Evolutionary conservation across 2,888 invertebrate species (phyloP).

Genomic region (Agapetus fuscipes): DNA sequence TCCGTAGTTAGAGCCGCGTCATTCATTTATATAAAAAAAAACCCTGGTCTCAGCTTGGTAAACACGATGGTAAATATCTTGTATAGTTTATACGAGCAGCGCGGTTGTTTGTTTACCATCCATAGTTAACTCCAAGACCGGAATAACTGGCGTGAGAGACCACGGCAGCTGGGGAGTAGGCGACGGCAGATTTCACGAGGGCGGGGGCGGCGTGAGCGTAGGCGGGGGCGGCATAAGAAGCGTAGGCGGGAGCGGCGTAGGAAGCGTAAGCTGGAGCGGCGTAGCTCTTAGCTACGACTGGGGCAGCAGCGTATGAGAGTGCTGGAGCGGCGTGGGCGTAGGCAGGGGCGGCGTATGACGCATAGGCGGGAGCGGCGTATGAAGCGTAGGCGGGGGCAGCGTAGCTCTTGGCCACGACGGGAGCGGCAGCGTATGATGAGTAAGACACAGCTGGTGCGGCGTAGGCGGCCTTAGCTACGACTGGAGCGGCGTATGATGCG

Average conservation of each 20-base stretch:
- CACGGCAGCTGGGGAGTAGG: slow-evolving; percentile 49
- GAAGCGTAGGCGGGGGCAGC: slow-evolving; percentile 23
- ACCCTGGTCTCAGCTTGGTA: neutral
- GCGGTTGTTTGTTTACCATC: slow-evolving; percentile 39
- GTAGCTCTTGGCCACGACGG: slow-evolving; percentile 20
- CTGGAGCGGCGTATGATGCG: slow-evolving; percentile 13
- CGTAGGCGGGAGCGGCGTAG: slow-evolving; percentile 22
- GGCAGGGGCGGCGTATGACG: slow-evolving; percentile 24
- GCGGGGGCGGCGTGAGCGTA: slow-evolving; percentile 32
- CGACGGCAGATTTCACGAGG: slow-evolving; percentile 36
- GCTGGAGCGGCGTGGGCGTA: slow-evolving; percentile 25
- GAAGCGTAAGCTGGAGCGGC: slow-evolving; percentile 24
- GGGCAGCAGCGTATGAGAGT: slow-evolving; percentile 19
- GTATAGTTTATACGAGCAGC: neutral
- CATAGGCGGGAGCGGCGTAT: slow-evolving; percentile 25
- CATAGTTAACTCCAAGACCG: slow-evolving; percentile 54
- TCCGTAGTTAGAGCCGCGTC: neutral
- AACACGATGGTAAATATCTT: neutral
- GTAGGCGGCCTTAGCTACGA: slow-evolving; percentile 22
- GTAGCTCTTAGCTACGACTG: slow-evolving; percentile 8
- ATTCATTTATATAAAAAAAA: neutral
- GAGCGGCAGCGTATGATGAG: slow-evolving; percentile 11
- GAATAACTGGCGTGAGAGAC: slow-evolving; percentile 56
- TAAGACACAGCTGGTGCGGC: slow-evolving; percentile 21
- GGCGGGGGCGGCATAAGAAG: slow-evolving; percentile 30